Conservation (phyloP, 2,797 vertebrate species). For the Oceanodroma leucorhoa region DNA sequence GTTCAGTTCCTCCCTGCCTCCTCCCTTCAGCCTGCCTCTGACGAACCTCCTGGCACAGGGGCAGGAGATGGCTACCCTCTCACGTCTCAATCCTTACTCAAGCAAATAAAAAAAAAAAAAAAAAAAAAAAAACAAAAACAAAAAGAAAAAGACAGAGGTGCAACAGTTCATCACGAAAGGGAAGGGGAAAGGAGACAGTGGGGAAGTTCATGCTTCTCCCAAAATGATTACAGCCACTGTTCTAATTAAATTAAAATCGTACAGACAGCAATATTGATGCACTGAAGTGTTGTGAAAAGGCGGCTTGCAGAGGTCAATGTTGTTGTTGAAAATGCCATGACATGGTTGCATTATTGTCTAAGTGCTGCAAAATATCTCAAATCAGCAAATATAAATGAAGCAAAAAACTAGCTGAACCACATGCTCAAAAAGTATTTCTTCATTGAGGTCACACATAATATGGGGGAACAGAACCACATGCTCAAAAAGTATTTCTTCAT, state of each 20-base stretch:
- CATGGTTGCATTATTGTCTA: background rate
- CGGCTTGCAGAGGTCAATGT: background rate
- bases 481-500: background rate
- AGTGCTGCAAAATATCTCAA: constrained; percentile 6
- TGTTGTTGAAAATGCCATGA: background rate
- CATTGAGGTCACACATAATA: background rate
- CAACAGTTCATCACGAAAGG: background rate
- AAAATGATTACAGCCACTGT: background rate
- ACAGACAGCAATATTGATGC: constrained; percentile 8
- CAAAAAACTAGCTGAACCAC: background rate
- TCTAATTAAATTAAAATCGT: constrained; percentile 62
- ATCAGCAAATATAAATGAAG: background rate
- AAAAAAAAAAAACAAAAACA: background rate
- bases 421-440: background rate
- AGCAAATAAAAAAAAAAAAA: background rate
- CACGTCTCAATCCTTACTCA: background rate
- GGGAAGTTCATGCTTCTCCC: background rate
- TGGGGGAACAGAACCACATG: background rate
- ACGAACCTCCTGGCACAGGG: background rate
- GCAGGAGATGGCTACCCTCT: background rate
- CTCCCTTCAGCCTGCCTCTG: background rate
- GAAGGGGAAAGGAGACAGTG: background rate
- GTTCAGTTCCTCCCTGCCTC: constrained; percentile 22
- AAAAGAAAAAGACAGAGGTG: background rate
- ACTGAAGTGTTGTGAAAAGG: background rate